phyloP scores from a whole-genome alignment of 2,113 vertebrate genomes.

The Callithrix jacchus region DNA sequence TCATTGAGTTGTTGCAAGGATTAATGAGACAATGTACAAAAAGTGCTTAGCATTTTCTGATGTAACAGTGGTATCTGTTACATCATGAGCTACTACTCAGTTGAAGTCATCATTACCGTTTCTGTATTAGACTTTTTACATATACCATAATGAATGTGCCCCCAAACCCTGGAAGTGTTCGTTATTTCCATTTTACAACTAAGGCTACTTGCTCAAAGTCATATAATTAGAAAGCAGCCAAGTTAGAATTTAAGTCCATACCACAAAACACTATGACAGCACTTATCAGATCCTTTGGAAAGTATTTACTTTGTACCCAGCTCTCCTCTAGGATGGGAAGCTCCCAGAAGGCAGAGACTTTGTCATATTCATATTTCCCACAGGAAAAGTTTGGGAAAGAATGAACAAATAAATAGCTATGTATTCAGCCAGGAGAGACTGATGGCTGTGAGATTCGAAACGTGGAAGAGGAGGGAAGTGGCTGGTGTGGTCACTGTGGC shows the following conservation, averaged over 20 bases:
- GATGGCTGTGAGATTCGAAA: accelerated
- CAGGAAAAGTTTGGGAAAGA: neutral
- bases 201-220: neutral
- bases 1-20: neutral
- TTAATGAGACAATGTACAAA: neutral
- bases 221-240: neutral
- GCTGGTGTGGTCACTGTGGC: too few relatives aligned
- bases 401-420: neutral
- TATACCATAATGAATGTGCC: neutral
- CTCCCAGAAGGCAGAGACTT: neutral
- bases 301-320: neutral
- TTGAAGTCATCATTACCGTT: slow-evolving; percentile 11
- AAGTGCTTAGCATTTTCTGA: neutral
- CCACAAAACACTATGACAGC: neutral
- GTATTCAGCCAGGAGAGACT: neutral
- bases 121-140: neutral
- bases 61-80: neutral
- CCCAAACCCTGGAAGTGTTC: neutral
- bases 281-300: neutral
- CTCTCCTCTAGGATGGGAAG: neutral
- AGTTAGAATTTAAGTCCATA: neutral
- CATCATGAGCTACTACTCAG: neutral
- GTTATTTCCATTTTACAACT: neutral
- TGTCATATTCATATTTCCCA: neutral
- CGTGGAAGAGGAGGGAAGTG: neutral